Evolutionary conservation across 1,140 invertebrate species (phyloP).

Genomic region (Mylabris phalerata): DNA sequence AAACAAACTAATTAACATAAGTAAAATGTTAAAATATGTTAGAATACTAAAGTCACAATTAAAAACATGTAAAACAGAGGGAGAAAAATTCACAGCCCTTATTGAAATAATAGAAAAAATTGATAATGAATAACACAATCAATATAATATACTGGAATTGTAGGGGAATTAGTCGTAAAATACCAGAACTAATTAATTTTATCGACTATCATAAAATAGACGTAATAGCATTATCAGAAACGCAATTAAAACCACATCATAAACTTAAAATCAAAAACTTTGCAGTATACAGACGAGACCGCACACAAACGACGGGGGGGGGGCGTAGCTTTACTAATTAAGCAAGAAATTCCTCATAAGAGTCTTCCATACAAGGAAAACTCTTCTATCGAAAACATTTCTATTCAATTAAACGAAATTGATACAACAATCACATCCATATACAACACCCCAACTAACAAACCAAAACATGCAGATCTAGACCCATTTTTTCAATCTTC

Average conservation of each 20-base stretch:
- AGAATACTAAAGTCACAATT: no score
- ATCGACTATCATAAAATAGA: neutral
- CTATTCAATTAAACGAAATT: neutral
- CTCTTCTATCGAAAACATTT: neutral
- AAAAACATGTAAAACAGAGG: no score
- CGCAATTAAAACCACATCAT: neutral
- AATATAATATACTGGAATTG: no score
- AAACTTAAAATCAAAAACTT: neutral
- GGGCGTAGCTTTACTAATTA: neutral
- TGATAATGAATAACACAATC: no score
- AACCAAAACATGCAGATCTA: neutral
- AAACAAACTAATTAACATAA: no score
- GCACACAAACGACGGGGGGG: neutral
- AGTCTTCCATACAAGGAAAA: neutral
- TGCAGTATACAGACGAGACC: neutral
- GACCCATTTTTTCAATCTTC: no score
- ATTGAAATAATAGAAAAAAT: no score
- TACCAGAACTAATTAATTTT: no score
- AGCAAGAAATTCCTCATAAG: neutral
- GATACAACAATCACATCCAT: neutral
- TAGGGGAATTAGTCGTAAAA: no score
- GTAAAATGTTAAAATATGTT: no score
- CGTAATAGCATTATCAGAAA: neutral
- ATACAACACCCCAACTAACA: neutral
- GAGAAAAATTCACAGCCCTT: no score